Conservation (phyloP, 1,140 invertebrate species). For the Macrocentrus cingulum region DNA sequence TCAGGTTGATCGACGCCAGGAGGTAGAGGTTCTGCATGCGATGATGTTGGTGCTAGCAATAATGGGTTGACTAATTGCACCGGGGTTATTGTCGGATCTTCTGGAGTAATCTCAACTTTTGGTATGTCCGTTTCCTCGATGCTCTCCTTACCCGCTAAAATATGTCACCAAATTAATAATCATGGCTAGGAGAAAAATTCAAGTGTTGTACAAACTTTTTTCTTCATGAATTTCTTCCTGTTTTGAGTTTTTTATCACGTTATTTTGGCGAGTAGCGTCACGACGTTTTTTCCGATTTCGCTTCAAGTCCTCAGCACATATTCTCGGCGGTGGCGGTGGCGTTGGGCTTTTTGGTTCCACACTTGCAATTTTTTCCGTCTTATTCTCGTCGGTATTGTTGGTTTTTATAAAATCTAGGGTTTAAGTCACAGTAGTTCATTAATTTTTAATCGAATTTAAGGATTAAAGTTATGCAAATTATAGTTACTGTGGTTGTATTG, state of each 20-base stretch:
- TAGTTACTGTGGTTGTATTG: too few relatives aligned
- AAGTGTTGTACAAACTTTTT: too few relatives aligned
- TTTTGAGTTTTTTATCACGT: constrained; percentile 16
- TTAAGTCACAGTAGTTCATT: too few relatives aligned
- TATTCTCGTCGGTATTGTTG: neutral
- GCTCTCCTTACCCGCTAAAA: neutral
- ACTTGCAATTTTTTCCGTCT: constrained; percentile 23
- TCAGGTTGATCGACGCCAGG: constrained; percentile 60
- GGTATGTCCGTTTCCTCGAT: neutral
- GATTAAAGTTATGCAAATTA: too few relatives aligned
- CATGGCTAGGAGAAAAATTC: too few relatives aligned
- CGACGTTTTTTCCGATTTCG: constrained; percentile 37
- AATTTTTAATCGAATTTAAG: too few relatives aligned
- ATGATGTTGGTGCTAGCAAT: constrained; percentile 35
- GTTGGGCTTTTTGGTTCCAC: constrained; percentile 47
- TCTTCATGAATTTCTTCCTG: constrained; percentile 36
- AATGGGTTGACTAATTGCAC: constrained; percentile 37
- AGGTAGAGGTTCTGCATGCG: constrained; percentile 53
- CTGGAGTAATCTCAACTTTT: constrained; percentile 11
- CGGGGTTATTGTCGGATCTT: constrained; percentile 38
- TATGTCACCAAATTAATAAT: too few relatives aligned
- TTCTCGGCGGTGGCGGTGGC: constrained; percentile 51
- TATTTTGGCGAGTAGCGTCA: constrained; percentile 3
- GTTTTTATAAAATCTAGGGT: too few relatives aligned
- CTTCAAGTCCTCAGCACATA: constrained; percentile 49